Conservation (phyloP, 1,140 invertebrate species). For the Portunus trituberculatus region DNA sequence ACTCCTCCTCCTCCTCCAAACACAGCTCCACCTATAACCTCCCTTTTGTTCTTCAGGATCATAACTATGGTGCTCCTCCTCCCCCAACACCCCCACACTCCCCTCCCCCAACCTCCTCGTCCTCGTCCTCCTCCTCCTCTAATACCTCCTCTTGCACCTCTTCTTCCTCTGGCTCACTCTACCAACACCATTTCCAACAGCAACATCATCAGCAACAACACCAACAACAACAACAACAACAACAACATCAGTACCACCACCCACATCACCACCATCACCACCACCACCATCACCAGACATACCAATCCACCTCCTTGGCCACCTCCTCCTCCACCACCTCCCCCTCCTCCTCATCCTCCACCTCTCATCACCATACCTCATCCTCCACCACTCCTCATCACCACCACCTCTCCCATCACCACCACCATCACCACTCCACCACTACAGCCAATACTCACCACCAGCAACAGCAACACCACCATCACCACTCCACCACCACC, state of each 20-base stretch:
- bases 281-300: conserved; percentile 73
- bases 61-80: conserved; percentile 89
- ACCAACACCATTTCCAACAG: conserved; percentile 27
- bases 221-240: conserved; percentile 79
- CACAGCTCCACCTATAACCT: conserved; percentile 77
- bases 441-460: conserved; percentile 45
- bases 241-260: conserved; percentile 62
- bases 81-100: conserved; percentile 84
- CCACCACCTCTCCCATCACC: conserved; percentile 59
- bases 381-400: conserved; percentile 29
- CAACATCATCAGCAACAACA: conserved; percentile 49
- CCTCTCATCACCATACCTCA: conserved; percentile 17
- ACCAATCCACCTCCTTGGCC: conserved; percentile 5
- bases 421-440: conserved; percentile 12
- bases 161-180: conserved; percentile 36
- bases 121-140: conserved; percentile 79
- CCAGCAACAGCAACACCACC: conserved; percentile 42
- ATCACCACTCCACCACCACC: conserved; percentile 37
- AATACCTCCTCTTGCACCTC: conserved; percentile 53
- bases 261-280: conserved; percentile 77
- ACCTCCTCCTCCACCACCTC: neutral
- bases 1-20: conserved; percentile 81
- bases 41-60: conserved; percentile 88
- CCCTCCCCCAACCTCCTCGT: conserved; percentile 61
- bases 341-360: neutral